Percentiles rank a stretch among this genome's conserved stretches.
These are phyloP conservation scores for Murina feae DNA, from an alignment of 2,113 vertebrate genomes.

Conservation along the genomic window DNA sequence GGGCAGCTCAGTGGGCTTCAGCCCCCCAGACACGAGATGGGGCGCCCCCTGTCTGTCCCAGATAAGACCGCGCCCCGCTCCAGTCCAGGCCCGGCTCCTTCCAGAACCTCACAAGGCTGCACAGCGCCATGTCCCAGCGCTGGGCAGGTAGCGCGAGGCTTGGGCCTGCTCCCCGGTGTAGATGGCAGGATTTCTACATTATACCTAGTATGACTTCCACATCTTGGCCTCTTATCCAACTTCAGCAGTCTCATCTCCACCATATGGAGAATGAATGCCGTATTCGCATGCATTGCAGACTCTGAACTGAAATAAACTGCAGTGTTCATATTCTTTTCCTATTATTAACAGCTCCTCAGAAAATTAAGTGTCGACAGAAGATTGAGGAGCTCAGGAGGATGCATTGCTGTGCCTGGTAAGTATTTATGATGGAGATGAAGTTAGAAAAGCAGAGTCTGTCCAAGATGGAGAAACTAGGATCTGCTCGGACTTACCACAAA, in stretches of 20 bases:
- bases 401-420: slow-evolving; percentile 96
- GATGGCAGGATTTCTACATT: slow-evolving; percentile 59
- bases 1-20: not conserved
- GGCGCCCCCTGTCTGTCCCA: not conserved
- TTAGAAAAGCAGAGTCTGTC: slow-evolving; percentile 86
- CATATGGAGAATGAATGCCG: slow-evolving; percentile 39
- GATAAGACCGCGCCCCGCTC: not conserved
- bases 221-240: slow-evolving; percentile 25
- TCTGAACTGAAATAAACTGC: slow-evolving; percentile 30
- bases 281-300: slow-evolving; percentile 39
- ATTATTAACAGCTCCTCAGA: slow-evolving; percentile 70
- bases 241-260: slow-evolving; percentile 31
- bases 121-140: not conserved
- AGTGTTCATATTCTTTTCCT: slow-evolving; percentile 48
- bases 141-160: not conserved
- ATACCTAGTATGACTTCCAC: slow-evolving; percentile 24
- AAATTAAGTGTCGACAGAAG: slow-evolving; percentile 93
- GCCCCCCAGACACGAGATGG: not conserved
- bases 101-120: not conserved
- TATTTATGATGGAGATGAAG: slow-evolving; percentile 96
- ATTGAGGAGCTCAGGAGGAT: slow-evolving; percentile 94
- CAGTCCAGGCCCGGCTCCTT: not conserved
- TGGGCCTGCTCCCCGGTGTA: not conserved
- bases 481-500: slow-evolving; percentile 88
- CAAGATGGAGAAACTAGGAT: slow-evolving; percentile 93